Conservation (phyloP, 2,797 vertebrate genomes). For the Taeniopygia guttata region DNA sequence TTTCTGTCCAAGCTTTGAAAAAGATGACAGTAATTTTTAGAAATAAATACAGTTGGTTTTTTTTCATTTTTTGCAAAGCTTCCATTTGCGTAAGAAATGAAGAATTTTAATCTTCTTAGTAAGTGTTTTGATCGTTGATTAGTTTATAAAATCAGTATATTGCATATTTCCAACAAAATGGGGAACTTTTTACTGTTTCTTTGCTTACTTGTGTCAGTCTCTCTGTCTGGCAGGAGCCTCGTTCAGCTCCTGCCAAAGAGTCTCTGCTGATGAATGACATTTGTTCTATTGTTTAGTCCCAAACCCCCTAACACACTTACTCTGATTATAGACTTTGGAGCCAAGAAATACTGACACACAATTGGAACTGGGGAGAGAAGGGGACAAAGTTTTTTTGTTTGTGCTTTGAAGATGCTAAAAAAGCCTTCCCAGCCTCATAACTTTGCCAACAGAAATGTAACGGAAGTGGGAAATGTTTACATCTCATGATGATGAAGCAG, state of each 20-base stretch:
- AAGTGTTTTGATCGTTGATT: background rate
- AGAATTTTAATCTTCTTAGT: background rate
- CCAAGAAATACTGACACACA: background rate
- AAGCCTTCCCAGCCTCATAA: background rate
- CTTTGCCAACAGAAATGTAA: background rate
- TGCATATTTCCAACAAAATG: background rate
- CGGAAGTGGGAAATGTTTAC: background rate
- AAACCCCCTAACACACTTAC: background rate
- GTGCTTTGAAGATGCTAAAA: background rate
- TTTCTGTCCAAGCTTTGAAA: background rate
- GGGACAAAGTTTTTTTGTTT: background rate
- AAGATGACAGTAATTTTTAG: background rate
- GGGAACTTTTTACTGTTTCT: background rate
- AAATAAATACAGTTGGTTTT: background rate
- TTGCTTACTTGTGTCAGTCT: background rate
- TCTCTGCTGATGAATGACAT: background rate
- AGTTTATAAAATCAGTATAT: background rate
- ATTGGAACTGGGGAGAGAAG: background rate
- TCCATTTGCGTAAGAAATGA: background rate
- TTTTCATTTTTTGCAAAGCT: background rate
- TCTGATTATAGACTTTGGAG: constrained; percentile 15
- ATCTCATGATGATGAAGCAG: background rate
- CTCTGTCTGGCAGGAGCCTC: background rate
- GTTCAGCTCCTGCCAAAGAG: constrained; percentile 18
- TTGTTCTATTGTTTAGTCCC: constrained; percentile 22